Evolutionary conservation across 1,140 invertebrate species (phyloP).

Genomic region (Drosophila neocordata): DNA sequence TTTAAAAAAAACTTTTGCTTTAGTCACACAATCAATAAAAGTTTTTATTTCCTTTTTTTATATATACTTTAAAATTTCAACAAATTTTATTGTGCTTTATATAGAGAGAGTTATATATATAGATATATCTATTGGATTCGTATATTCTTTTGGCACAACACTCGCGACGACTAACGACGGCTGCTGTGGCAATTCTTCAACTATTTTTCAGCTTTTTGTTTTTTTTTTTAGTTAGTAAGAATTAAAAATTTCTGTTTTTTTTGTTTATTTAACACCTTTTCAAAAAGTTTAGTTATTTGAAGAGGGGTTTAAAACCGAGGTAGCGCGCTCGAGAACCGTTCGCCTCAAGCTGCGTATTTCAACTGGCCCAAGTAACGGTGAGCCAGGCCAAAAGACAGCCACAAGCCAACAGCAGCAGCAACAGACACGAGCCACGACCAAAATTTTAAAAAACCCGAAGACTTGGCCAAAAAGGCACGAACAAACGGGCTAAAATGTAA

Average conservation of each 20-base stretch:
- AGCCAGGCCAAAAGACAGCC: conserved; percentile 66
- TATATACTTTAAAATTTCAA: conserved; percentile 11
- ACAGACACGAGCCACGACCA: conserved; percentile 9
- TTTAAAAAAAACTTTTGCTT: conserved; percentile 6
- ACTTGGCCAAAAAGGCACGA: conserved; percentile 18
- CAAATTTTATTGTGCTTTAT: conserved; percentile 43
- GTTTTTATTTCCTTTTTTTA: conserved; percentile 27
- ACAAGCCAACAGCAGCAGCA: conserved; percentile 39
- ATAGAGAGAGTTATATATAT: not conserved
- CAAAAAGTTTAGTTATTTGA: conserved; percentile 23
- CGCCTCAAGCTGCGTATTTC: conserved; percentile 77
- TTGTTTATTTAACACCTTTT: conserved; percentile 23
- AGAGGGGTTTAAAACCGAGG: conserved; percentile 27
- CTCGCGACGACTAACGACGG: conserved; percentile 58
- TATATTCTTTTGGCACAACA: conserved; percentile 59
- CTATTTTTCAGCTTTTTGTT: not conserved
- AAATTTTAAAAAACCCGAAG: conserved; percentile 9
- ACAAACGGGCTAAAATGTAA: not conserved
- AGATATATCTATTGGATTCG: not conserved
- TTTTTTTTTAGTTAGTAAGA: conserved; percentile 57
- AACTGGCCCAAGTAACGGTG: conserved; percentile 77
- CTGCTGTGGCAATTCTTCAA: conserved; percentile 57
- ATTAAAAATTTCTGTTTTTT: not conserved
- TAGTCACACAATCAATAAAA: conserved; percentile 62
- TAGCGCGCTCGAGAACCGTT: conserved; percentile 78